Conservation (phyloP, 2,113 vertebrate genomes). For the Casuarius casuarius region DNA sequence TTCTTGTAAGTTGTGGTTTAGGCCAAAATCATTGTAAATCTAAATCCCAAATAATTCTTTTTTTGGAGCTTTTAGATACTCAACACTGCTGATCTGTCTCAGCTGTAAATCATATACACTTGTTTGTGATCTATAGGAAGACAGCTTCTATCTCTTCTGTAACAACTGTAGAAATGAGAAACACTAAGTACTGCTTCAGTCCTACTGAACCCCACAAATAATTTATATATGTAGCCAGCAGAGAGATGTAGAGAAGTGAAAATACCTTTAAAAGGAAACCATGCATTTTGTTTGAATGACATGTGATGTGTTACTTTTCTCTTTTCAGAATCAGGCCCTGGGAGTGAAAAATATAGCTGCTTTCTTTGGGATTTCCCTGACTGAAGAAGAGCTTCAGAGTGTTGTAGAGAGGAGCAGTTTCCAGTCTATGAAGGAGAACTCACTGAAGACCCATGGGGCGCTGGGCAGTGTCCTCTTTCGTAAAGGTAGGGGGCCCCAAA, state of each 20-base stretch:
- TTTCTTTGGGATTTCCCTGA: constrained; percentile 47
- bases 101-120: neutral
- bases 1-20: neutral
- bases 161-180: neutral
- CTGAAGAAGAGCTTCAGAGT: constrained; percentile 38
- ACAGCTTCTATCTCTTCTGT: neutral
- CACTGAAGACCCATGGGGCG: neutral
- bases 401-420: constrained; percentile 58
- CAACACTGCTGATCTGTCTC: neutral
- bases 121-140: neutral
- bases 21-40: neutral
- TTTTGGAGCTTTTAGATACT: neutral
- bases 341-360: constrained; percentile 51
- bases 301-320: neutral
- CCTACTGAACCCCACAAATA: neutral
- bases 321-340: constrained; percentile 2
- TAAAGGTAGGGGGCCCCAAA: constrained; percentile 54
- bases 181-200: neutral
- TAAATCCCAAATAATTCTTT: neutral
- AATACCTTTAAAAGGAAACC: neutral
- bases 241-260: neutral
- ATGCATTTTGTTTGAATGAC: neutral
- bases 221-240: neutral
- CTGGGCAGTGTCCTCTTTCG: constrained; percentile 26
- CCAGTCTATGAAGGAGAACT: constrained; percentile 65